Conservation (phyloP, 2,113 vertebrate genomes). For the Podocnemis expansa region DNA sequence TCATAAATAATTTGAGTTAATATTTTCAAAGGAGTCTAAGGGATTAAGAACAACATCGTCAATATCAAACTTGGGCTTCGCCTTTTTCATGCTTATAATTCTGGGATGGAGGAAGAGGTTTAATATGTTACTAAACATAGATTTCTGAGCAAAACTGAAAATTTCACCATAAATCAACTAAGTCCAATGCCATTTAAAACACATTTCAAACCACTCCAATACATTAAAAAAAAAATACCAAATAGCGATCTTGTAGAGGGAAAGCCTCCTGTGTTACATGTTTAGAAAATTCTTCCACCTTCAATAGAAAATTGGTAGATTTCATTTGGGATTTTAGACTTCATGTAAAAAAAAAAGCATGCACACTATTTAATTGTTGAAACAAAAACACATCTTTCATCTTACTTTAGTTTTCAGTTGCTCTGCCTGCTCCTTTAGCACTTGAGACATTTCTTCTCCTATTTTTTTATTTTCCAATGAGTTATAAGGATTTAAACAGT, state of each 20-base stretch:
- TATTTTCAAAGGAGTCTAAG: neutral
- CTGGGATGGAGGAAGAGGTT: neutral
- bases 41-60: neutral
- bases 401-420: constrained; percentile 85
- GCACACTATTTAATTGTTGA: neutral
- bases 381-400: constrained; percentile 26
- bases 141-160: neutral
- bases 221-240: constrained; percentile 76
- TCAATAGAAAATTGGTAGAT: constrained; percentile 33
- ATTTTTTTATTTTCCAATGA: constrained; percentile 71
- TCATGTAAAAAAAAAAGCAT: neutral
- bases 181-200: neutral
- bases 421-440: constrained; percentile 83
- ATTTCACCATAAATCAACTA: neutral
- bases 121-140: neutral
- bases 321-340: neutral
- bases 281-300: constrained; percentile 88
- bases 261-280: constrained; percentile 67
- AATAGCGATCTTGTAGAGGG: constrained; percentile 75
- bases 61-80: neutral
- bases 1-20: neutral
- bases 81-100: neutral
- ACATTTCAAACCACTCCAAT: neutral
- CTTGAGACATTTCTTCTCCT: constrained; percentile 85
- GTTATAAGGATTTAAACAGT: neutral